Evolutionary conservation across 2,113 vertebrate species (phyloP).

Genomic region (Alouatta palliata): DNA sequence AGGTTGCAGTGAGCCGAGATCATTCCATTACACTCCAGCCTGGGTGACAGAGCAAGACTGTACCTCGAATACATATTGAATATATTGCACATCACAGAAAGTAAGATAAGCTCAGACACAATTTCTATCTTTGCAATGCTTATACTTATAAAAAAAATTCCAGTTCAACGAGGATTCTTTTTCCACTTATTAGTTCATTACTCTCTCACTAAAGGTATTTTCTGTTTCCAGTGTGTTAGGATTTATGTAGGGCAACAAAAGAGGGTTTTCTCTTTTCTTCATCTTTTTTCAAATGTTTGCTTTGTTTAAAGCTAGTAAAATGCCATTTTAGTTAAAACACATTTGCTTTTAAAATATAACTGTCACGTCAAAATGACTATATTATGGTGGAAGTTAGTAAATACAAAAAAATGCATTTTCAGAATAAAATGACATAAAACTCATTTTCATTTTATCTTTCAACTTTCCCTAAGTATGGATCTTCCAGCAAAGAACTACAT

Average conservation of each 20-base stretch:
- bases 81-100: not conserved
- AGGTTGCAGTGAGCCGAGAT: too few relatives aligned
- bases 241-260: not conserved
- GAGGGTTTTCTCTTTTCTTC: not conserved
- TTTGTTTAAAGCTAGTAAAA: constrained; percentile 40
- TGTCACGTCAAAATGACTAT: constrained; percentile 20
- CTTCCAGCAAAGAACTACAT: not conserved
- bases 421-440: constrained; percentile 42
- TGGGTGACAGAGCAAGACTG: too few relatives aligned
- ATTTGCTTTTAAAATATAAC: not conserved
- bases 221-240: constrained; percentile 15
- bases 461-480: not conserved
- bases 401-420: constrained; percentile 38
- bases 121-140: not conserved
- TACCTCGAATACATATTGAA: not conserved
- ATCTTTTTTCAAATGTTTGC: constrained; percentile 38
- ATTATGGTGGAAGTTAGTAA: constrained; percentile 43
- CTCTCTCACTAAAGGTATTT: constrained; percentile 25
- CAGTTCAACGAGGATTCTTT: not conserved
- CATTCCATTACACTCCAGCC: too few relatives aligned
- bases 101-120: not conserved
- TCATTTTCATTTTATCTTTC: constrained; percentile 40
- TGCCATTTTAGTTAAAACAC: constrained; percentile 36
- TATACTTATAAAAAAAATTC: not conserved
- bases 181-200: constrained; percentile 36